Conservation (phyloP, 92 coral and sea anemone genomes). For the Porites divaricata region DNA sequence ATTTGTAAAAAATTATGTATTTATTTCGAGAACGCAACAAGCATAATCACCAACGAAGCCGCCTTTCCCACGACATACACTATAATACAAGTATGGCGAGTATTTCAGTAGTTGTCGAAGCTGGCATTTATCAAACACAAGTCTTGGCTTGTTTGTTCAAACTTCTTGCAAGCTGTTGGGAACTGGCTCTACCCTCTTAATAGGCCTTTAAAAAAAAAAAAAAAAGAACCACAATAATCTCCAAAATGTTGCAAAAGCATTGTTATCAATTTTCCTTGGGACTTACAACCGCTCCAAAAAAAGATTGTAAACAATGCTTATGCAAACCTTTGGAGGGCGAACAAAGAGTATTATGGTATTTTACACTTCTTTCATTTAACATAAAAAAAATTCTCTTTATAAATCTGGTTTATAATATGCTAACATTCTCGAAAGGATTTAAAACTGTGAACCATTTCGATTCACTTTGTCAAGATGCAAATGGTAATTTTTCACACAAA, state of each 20-base stretch:
- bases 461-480: constrained; percentile 22
- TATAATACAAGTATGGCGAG: neutral
- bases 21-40: constrained; percentile 15
- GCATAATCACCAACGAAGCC: neutral
- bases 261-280: too few species aligned
- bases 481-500: neutral
- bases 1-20: neutral
- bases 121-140: neutral
- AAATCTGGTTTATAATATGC: neutral
- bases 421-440: neutral
- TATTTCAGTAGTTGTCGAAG: neutral
- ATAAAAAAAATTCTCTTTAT: neutral
- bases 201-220: too few species aligned
- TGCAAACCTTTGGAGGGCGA: too few species aligned
- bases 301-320: too few species aligned
- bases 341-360: too few species aligned
- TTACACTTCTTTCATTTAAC: neutral
- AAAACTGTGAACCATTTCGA: neutral
- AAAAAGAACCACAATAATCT: too few species aligned
- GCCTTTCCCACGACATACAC: too few species aligned
- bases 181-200: too few species aligned
- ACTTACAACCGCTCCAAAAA: neutral
- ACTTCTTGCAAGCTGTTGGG: too few species aligned
- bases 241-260: too few species aligned
- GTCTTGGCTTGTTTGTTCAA: neutral